Base-by-base conservation (phyloP, 2,888 invertebrate genomes). In the Encarsia formosa region DNA sequence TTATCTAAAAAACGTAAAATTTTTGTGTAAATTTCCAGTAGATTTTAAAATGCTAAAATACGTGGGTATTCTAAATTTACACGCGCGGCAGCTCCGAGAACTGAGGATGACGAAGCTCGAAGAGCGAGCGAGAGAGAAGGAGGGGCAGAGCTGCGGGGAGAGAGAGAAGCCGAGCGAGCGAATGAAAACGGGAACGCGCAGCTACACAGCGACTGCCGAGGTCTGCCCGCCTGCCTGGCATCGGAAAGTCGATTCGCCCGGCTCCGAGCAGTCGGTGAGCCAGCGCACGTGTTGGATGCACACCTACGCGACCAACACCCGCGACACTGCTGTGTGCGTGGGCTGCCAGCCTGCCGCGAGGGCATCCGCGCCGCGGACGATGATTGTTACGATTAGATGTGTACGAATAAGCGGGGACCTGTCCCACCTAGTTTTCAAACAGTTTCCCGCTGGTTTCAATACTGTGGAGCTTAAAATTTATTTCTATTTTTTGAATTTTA, bases 171-270 rank as follows among this genome's bases (percentile, higher is more conserved):
- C 49, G 59, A 49, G 54, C 55, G 54, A 54, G 56, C 56, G 58
- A 61, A 57, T 54, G 63, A 65, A 65, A 65, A 60, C 63, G 59
- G 58, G 55, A 54, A 59, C 58, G 61, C 50, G 49, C 47, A 48
- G 52, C 57, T n/a, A n/a, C n/a, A n/a, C n/a, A n/a, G 55, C 26
- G 26, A 11, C 26, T 6, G 26, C 51, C 59, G 49, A 57, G 57
- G 57, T 50, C 51, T 56, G 59, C 61, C 50, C 55, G 57, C 56
- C 51, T 50, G 44, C 43, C 40, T n/a, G 34, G 29, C 55, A 45
- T 41, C 52, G 50, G 52, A 56, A 56, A 56, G 56, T 56, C 56
- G 56, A 56, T 56, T 56, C 50, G 43, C 52, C 49, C 41, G 49
- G 44, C 51, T 48, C 37, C 18, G 26, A 23, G 23, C 37, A 35